phyloP scores from a whole-genome alignment of 2,797 vertebrate species.

The Paedocypris micromegethes region DNA sequence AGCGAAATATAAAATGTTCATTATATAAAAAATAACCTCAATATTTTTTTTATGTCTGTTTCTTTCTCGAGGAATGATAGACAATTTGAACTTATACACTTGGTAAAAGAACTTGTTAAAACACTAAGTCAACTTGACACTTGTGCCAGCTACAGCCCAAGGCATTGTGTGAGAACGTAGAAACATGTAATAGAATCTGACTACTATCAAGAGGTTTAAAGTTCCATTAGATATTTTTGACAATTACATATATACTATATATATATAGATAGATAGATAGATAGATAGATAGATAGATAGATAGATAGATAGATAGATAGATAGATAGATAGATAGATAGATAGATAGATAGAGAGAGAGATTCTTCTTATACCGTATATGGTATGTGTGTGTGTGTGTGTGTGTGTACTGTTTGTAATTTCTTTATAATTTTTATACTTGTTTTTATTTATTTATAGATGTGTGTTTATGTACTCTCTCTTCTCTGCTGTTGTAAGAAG shows the following conservation, averaged over 20 bases:
- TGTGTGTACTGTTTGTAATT: too few species aligned
- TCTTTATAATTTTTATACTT: too few species aligned
- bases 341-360: too few species aligned
- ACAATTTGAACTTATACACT: conserved; percentile 10
- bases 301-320: too few species aligned
- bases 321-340: too few species aligned
- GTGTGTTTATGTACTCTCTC: too few species aligned
- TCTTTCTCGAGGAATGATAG: background rate
- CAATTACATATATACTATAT: background rate
- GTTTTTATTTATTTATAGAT: too few species aligned
- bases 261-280: conserved; percentile 7
- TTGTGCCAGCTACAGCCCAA: conserved; percentile 16
- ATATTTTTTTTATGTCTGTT: background rate
- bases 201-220: conserved; percentile 10
- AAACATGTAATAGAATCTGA: conserved; percentile 13
- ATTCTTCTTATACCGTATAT: too few species aligned
- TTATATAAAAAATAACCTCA: background rate
- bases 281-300: conserved; percentile 13
- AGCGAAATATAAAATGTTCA: background rate
- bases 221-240: conserved; percentile 6
- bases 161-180: background rate
- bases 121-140: conserved; percentile 30
- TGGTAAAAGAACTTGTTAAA: conserved; percentile 4
- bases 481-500: too few species aligned
- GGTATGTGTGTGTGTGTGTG: too few species aligned